Percentiles rank a stretch among this genome's conserved stretches.
Evolutionary conservation across 2,888 invertebrate genomes (phyloP).

Genomic region (Carcina quercana): DNA sequence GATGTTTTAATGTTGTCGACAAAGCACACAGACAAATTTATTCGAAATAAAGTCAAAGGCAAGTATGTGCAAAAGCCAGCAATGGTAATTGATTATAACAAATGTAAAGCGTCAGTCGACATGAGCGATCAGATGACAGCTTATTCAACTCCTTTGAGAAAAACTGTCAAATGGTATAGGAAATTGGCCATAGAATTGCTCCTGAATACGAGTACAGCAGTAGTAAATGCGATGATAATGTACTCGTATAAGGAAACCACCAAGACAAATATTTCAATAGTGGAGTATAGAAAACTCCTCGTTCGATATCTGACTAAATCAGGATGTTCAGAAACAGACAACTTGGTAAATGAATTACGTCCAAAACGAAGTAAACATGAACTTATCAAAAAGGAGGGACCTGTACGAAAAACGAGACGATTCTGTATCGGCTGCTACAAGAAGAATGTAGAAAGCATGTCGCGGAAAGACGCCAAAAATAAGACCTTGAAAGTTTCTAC

Average conservation of each 20-base stretch:
- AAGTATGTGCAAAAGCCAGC: constrained; percentile 11
- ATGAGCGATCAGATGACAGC: constrained; percentile 11
- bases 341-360: no score
- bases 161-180: constrained; percentile 30
- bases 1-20: constrained; percentile 15
- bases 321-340: no score
- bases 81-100: constrained; percentile 15
- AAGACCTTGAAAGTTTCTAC: no score
- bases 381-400: no score
- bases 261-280: constrained; percentile 11
- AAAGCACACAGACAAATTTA: constrained; percentile 3
- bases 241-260: constrained; percentile 20
- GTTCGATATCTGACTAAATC: no score
- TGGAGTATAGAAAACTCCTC: constrained; percentile 9
- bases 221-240: constrained; percentile 22
- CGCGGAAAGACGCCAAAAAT: no score
- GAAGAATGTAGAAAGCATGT: no score
- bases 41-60: constrained; percentile 8
- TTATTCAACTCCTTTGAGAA: constrained; percentile 3
- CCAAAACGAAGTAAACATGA: no score
- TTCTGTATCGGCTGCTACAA: no score
- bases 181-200: constrained; percentile 27
- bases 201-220: constrained; percentile 21
- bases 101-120: constrained; percentile 12
- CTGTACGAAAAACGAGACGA: no score